phyloP scores from a whole-genome alignment of 2,888 invertebrate genomes.

The Eueremaeus valkanovi region DNA sequence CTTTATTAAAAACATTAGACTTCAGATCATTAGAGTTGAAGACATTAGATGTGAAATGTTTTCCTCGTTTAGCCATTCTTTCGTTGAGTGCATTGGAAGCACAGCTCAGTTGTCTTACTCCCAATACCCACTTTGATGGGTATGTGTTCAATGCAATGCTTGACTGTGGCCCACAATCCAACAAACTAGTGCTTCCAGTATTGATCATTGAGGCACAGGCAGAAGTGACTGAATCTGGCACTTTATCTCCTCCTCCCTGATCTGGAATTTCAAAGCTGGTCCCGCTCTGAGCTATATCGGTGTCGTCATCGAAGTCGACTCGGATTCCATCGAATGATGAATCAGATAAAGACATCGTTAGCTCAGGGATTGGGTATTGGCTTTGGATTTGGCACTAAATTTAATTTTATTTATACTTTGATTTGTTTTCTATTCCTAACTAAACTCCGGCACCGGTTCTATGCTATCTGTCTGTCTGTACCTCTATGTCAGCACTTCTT shows the following conservation, averaged over 20 bases:
- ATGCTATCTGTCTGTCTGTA: neutral
- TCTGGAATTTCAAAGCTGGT: neutral
- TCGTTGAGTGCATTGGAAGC: neutral
- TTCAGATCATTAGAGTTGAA: neutral
- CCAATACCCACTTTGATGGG: neutral
- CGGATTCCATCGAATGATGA: neutral
- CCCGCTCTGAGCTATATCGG: neutral
- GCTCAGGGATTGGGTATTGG: neutral
- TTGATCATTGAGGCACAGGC: neutral
- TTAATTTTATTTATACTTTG: neutral
- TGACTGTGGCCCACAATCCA: neutral
- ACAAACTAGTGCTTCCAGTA: constrained; percentile 13
- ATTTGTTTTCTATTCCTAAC: neutral
- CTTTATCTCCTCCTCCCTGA: neutral
- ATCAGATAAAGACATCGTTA: neutral
- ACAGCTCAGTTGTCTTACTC: neutral
- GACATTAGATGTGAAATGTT: neutral
- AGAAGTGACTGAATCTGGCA: neutral
- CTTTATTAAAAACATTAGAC: too few species aligned
- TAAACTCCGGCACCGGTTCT: neutral
- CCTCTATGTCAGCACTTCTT: neutral
- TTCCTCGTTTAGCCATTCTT: neutral
- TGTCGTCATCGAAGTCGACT: constrained; percentile 11
- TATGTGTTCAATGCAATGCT: neutral
- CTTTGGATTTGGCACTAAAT: neutral